Evolutionary conservation across 1,140 invertebrate species (phyloP), one percentile per base, ranked within the genome.

Genomic region (Caerostris darwini): DNA sequence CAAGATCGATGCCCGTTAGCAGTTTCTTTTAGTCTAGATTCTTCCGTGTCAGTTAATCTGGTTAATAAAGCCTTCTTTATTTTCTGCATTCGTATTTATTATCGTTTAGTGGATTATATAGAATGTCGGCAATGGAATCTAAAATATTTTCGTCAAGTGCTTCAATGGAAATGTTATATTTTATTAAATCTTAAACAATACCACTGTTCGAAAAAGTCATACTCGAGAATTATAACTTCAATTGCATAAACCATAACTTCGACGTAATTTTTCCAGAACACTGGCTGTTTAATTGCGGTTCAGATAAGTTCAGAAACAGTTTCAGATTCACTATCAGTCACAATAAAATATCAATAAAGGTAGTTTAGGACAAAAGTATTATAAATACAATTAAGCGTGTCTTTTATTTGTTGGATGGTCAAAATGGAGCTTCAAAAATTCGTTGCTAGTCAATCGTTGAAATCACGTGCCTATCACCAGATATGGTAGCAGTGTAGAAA

Each of bases 21-120:
- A 86, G 17, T 34, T 58, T 86, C n/a, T 86, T 86, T 61, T 59
- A 86, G 34, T 34, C 83, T 19, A 10, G 14, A 34, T 34, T 86
- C 56, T 34, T 86, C 83, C 3, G 19, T 17, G 54, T 86, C 83
- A 8, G 58, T 58, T 34, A 86, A 86, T 86, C 57, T 0, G 3
- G 7, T 58, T 5, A 86, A 19, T 19, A 86, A 61, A 58, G n/a
- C 6, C 7, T 58, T 86, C 59, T 86, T 86, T 58, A 86, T 19
- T 0, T 1, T 69, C n/a, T n/a, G n/a, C n/a, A n/a, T 3, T 56
- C 50, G 77, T 56, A 82, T 82, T 82, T 82, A 54, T 56, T 17
- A 2, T 56, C 54, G 3, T 14, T 53, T 54, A 10, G 50, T 7
- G 53, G 53, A 56, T 82, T 53, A 7, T 3, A 82, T 56, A 82